phyloP scores from a whole-genome alignment of 2,888 invertebrate genomes.

The Scaptomyza reducta region DNA sequence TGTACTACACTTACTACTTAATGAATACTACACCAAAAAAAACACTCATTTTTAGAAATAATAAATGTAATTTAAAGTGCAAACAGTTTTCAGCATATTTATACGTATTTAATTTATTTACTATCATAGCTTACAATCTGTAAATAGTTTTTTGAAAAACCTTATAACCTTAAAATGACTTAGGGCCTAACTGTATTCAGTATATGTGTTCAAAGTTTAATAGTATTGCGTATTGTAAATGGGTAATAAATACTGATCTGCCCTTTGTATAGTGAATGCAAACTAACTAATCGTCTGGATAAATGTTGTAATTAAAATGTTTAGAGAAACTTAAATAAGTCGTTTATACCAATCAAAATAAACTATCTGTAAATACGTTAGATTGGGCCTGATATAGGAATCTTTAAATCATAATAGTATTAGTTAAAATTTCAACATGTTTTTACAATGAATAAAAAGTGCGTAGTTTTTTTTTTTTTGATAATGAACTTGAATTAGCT shows the following conservation, averaged over 20 bases:
- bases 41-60: too few species aligned
- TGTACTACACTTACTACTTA: too few species aligned
- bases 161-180: not conserved
- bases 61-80: too few species aligned
- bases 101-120: too few species aligned
- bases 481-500: conserved; percentile 7
- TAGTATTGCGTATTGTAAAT: not conserved
- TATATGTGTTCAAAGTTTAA: not conserved
- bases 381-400: too few species aligned
- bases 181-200: not conserved
- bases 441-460: not conserved
- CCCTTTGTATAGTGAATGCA: not conserved
- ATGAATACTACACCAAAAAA: too few species aligned
- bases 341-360: not conserved
- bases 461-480: not conserved
- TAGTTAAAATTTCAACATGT: too few species aligned
- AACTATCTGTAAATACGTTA: not conserved
- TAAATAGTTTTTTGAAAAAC: not conserved
- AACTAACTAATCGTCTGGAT: not conserved
- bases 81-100: too few species aligned
- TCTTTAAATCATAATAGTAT: not conserved
- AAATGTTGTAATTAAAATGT: too few species aligned
- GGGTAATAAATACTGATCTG: not conserved
- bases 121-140: not conserved
- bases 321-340: too few species aligned